Evolutionary conservation across 2,888 invertebrate species (phyloP).

Genomic region (Tubulanus polymorphus): DNA sequence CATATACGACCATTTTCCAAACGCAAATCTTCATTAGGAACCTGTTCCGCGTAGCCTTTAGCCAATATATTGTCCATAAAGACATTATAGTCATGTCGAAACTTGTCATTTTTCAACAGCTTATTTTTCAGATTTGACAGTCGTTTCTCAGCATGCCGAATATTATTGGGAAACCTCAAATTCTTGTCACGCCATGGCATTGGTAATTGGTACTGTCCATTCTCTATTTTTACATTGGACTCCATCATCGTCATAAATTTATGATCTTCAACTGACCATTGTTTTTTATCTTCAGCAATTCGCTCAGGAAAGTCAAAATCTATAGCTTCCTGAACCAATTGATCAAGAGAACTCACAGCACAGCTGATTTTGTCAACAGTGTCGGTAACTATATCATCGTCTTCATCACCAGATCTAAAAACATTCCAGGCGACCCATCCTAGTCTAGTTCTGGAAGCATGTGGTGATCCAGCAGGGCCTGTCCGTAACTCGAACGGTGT

Average conservation of each 20-base stretch:
- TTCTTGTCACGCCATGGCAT: neutral
- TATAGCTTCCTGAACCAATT: neutral
- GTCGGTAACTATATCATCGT: no score
- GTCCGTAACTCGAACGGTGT: conserved; percentile 1
- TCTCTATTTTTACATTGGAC: neutral
- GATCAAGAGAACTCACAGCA: neutral
- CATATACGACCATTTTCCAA: neutral
- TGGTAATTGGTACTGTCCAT: neutral
- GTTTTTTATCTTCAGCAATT: neutral
- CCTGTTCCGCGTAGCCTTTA: conserved; percentile 8
- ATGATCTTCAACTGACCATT: conserved; percentile 3
- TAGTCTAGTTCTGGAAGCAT: conserved; percentile 2
- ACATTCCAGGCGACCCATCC: conserved; percentile 6
- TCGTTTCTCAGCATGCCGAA: neutral
- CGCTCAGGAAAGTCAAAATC: neutral
- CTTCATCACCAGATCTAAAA: neutral
- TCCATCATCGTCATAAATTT: neutral
- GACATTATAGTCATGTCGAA: neutral
- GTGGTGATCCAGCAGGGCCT: conserved; percentile 1
- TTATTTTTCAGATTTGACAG: conserved; percentile 1
- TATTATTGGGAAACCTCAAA: conserved; percentile 1
- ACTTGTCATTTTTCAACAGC: neutral
- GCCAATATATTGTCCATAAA: conserved; percentile 3
- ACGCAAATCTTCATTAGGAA: neutral
- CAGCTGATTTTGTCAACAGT: no score